phyloP scores from a whole-genome alignment of 1,140 invertebrate genomes.

The Heliothis virescens region DNA sequence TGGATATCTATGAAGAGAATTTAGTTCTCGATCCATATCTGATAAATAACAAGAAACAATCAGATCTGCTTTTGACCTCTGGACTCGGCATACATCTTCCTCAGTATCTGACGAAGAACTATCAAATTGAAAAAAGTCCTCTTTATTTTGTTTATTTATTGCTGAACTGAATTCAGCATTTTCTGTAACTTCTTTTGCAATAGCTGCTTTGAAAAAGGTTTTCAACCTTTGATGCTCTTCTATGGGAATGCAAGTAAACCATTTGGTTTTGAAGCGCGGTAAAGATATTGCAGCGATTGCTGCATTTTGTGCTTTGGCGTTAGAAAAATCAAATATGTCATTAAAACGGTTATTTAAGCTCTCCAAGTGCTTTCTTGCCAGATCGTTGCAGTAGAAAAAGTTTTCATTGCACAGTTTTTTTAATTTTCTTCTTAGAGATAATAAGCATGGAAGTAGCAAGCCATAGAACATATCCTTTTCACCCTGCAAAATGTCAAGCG shows the following conservation, averaged over 20 bases:
- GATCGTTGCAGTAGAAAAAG: constrained; percentile 42
- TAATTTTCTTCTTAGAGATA: constrained; percentile 53
- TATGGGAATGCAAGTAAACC: constrained; percentile 30
- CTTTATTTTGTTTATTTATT: too few species aligned
- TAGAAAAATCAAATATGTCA: constrained; percentile 38
- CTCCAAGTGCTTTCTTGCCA: constrained; percentile 46
- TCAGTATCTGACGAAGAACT: too few species aligned
- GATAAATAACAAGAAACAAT: too few species aligned
- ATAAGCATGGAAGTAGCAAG: constrained; percentile 51
- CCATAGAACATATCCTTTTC: constrained; percentile 53
- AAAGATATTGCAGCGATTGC: constrained; percentile 35
- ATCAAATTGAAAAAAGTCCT: too few species aligned
- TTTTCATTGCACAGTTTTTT: constrained; percentile 50
- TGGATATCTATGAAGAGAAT: too few species aligned
- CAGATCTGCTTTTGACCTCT: too few species aligned
- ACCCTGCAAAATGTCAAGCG: constrained; percentile 55
- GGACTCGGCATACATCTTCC: too few species aligned
- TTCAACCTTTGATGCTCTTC: too few species aligned
- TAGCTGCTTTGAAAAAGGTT: too few species aligned
- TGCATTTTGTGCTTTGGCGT: constrained; percentile 36
- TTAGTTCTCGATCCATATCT: too few species aligned
- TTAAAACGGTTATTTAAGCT: constrained; percentile 44
- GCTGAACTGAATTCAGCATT: too few species aligned
- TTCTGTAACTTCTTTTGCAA: too few species aligned
- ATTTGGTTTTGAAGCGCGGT: constrained; percentile 42